phyloP scores from a whole-genome alignment of 2,113 vertebrate genomes.

The Aspidoscelis tigris region DNA sequence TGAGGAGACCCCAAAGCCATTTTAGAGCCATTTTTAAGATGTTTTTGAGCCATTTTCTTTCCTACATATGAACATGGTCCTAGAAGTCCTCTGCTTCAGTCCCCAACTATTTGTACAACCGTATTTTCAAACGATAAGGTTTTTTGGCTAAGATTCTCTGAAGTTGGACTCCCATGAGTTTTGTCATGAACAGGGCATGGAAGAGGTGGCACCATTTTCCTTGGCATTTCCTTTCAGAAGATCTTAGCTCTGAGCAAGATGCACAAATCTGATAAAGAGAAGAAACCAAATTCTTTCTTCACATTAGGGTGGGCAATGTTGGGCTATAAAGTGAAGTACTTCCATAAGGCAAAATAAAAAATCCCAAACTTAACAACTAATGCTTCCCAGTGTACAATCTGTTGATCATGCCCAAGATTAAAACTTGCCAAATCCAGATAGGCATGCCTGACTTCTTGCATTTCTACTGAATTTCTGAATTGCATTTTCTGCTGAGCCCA shows the following conservation, averaged over 20 bases:
- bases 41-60: too few species aligned
- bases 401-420: not conserved
- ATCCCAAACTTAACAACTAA: not conserved
- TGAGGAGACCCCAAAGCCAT: too few species aligned
- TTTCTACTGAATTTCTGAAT: too few species aligned
- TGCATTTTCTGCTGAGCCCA: not conserved
- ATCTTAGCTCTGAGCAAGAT: not conserved
- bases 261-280: too few species aligned
- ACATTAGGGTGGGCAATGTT: not conserved
- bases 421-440: not conserved
- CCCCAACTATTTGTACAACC: not conserved
- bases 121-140: not conserved
- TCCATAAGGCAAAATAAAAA: not conserved
- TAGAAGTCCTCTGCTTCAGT: too few species aligned
- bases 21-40: too few species aligned
- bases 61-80: too few species aligned
- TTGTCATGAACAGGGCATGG: not conserved
- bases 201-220: not conserved
- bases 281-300: too few species aligned
- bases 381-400: too few species aligned
- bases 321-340: not conserved
- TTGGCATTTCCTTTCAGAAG: not conserved
- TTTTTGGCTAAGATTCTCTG: not conserved
- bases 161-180: not conserved
- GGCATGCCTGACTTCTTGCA: not conserved